Evolutionary conservation across 2,113 vertebrate genomes (phyloP).

Genomic region (Calyptomena viridis): DNA sequence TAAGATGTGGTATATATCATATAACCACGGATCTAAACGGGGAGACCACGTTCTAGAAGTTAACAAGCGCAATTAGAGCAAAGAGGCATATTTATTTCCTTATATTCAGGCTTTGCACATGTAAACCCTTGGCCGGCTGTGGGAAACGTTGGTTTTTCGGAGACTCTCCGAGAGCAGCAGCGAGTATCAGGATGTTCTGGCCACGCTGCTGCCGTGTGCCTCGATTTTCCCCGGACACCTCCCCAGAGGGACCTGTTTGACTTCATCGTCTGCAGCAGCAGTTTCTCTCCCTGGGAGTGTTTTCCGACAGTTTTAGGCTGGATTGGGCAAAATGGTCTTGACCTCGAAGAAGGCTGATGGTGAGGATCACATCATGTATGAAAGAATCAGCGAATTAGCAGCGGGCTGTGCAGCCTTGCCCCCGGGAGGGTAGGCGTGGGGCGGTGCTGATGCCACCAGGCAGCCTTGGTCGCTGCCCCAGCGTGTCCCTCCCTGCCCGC

Average conservation of each 20-base stretch:
- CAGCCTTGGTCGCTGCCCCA: neutral
- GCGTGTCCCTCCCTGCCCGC: neutral
- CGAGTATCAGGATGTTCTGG: neutral
- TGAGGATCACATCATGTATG: neutral
- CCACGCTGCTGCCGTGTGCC: neutral
- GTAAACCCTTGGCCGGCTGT: neutral
- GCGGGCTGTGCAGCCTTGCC: neutral
- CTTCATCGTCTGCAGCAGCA: neutral
- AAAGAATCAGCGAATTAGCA: neutral
- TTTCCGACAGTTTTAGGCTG: neutral
- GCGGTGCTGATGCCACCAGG: neutral
- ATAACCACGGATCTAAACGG: neutral
- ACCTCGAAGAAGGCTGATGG: neutral
- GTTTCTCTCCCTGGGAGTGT: neutral
- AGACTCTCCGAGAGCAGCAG: neutral
- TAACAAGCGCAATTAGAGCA: fast-evolving
- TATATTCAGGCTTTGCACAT: neutral
- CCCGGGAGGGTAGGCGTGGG: neutral
- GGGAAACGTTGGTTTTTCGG: neutral
- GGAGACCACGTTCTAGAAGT: fast-evolving
- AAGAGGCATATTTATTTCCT: neutral
- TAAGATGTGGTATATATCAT: neutral
- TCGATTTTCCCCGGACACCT: neutral
- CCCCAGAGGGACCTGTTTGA: neutral
- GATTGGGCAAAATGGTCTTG: neutral